phyloP scores from a whole-genome alignment of 2,113 vertebrate species.

The Australoheros scitulus region DNA sequence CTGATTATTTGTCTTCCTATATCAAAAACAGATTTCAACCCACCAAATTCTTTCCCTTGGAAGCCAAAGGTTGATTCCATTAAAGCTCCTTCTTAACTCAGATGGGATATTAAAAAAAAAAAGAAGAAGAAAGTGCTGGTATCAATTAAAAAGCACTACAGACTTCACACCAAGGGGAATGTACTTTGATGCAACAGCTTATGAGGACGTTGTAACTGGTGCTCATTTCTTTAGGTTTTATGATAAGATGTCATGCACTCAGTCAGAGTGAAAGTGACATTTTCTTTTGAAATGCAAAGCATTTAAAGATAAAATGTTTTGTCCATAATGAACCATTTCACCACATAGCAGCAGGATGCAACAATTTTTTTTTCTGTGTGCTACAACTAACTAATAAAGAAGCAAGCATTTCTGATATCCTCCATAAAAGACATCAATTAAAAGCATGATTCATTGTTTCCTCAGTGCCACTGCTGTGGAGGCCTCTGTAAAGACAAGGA shows the following conservation, averaged over 20 bases:
- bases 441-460: constrained; percentile 79
- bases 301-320: neutral
- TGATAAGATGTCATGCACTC: constrained; percentile 22
- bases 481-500: constrained; percentile 50
- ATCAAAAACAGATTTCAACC: constrained; percentile 75
- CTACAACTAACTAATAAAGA: constrained; percentile 63
- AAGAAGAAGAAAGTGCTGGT: constrained; percentile 59
- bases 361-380: neutral
- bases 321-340: constrained; percentile 8
- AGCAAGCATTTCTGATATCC: constrained; percentile 58
- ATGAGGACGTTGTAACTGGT: constrained; percentile 17
- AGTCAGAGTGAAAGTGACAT: constrained; percentile 22
- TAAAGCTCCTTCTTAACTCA: constrained; percentile 58
- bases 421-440: constrained; percentile 75
- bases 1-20: constrained; percentile 77
- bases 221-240: constrained; percentile 6
- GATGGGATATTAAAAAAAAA: constrained; percentile 52
- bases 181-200: constrained; percentile 56
- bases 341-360: constrained; percentile 41
- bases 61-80: constrained; percentile 63
- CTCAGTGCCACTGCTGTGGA: constrained; percentile 71
- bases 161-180: constrained; percentile 68
- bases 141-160: constrained; percentile 72
- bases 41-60: constrained; percentile 66
- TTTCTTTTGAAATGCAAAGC: neutral